Evolutionary conservation across 2,113 vertebrate species (phyloP).

Genomic region (Alexandromys fortis): DNA sequence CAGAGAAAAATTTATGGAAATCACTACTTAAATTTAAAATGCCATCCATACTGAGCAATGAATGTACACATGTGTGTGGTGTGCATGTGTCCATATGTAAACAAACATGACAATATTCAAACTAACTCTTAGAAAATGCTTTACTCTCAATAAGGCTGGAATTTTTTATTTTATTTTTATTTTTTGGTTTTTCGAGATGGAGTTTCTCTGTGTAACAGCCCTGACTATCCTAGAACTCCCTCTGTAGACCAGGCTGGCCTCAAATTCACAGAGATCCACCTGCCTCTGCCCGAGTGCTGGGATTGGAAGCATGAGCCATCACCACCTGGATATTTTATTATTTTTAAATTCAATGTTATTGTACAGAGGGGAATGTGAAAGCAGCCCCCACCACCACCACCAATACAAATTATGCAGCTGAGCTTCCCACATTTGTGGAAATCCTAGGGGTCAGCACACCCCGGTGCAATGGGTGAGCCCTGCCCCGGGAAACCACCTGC

Average conservation of each 20-base stretch:
- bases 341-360: background rate
- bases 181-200: background rate
- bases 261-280: too few relatives aligned
- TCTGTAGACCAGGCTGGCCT: too few relatives aligned
- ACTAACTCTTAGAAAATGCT: background rate
- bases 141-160: slow-evolving; percentile 7
- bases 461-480: background rate
- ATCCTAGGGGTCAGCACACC: background rate
- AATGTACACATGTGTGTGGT: background rate
- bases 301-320: too few relatives aligned
- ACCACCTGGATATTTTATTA: background rate
- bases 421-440: background rate
- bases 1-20: slow-evolving; percentile 16
- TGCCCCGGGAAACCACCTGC: background rate
- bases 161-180: background rate
- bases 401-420: background rate
- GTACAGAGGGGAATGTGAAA: background rate
- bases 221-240: too few relatives aligned
- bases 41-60: background rate
- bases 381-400: background rate
- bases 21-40: slow-evolving; percentile 5
- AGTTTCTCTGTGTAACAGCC: too few relatives aligned
- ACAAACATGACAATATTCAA: background rate
- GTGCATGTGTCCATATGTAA: background rate
- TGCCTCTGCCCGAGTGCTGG: too few relatives aligned